Evolutionary conservation across 2,888 invertebrate species (phyloP), one percentile per base, ranked within the genome.

Genomic region (Diloba caeruleocephala): DNA sequence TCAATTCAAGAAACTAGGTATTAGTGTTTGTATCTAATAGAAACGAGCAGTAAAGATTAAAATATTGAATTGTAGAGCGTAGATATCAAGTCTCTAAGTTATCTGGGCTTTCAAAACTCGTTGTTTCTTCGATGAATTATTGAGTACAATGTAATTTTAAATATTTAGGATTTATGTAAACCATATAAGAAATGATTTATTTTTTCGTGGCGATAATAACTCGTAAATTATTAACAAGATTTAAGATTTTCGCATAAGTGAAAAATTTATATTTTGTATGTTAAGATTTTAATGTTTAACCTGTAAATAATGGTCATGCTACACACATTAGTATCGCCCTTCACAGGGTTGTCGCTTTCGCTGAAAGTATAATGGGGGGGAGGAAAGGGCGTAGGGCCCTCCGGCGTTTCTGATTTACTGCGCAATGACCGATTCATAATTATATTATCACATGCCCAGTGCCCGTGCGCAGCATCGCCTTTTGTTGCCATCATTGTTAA

Each of bases 291-390:
- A 19, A 19, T 19, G 5, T 3, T 19, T 2, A 19, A 19, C 19
- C 5, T 5, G 1, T 21, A 21, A 3, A 15, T 17, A 15, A 25
- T 71, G 49, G 57, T 45, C 63, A 61, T 43, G 48, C 50, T 53
- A 60, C 53, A 51, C 68, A 72, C 44, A 74, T 79, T 72, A 76
- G 69, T 70, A 75, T 69, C 59, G 72, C 74, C 69, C 71, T 72
- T 71, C 63, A 52, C 43, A 72, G 71, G 71, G 71, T 75, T 78
- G 75, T 77, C 77, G 76, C 79, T 81, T 81, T 81, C 78, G 79
- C 76, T 77, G 70, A 71, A 76, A 75, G 69, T 68, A 62, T 62
- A 57, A 58, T 57, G 52, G 65, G 59, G 68, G 67, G 55, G 55
- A 56, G 53, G 50, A 8, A 19, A 26, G 48, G 63, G 56, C 63